A percentile compares a stretch with the other conserved stretches of the same genome.
phyloP scores from a whole-genome alignment of 2,888 invertebrate species.

The Conomelus anceps region DNA sequence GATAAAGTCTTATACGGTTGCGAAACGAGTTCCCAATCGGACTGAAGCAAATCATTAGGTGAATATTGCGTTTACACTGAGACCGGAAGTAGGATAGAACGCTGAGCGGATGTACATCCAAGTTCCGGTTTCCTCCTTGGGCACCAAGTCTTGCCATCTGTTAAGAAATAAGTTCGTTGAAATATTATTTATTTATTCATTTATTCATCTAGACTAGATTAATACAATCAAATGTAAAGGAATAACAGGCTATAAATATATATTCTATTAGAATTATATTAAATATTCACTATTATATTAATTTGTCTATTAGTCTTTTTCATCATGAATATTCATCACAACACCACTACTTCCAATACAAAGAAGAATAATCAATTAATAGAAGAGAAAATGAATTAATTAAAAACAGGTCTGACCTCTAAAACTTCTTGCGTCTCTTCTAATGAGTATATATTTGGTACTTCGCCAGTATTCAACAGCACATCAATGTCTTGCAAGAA shows the following conservation, averaged over 20 bases:
- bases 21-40: conserved; percentile 78
- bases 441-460: conserved; percentile 73
- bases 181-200: too few relatives aligned
- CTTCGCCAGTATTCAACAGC: conserved; percentile 76
- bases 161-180: too few relatives aligned
- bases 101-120: conserved; percentile 72
- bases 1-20: conserved; percentile 66
- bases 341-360: too few relatives aligned
- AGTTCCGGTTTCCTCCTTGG: conserved; percentile 67
- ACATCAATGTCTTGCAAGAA: conserved; percentile 79
- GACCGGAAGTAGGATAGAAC: conserved; percentile 68
- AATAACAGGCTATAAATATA: too few relatives aligned
- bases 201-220: too few relatives aligned
- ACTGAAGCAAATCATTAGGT: conserved; percentile 77
- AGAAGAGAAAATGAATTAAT: not conserved
- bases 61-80: conserved; percentile 70
- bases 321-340: too few relatives aligned
- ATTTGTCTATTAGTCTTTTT: too few relatives aligned
- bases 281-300: too few relatives aligned
- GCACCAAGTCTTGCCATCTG: conserved; percentile 58
- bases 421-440: conserved; percentile 81
- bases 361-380: not conserved
- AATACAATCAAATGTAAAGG: too few relatives aligned
- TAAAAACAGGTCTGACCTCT: conserved; percentile 46
- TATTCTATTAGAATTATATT: too few relatives aligned